Conservation (phyloP, 2,797 vertebrate species). For the Diglossa cyanea region DNA sequence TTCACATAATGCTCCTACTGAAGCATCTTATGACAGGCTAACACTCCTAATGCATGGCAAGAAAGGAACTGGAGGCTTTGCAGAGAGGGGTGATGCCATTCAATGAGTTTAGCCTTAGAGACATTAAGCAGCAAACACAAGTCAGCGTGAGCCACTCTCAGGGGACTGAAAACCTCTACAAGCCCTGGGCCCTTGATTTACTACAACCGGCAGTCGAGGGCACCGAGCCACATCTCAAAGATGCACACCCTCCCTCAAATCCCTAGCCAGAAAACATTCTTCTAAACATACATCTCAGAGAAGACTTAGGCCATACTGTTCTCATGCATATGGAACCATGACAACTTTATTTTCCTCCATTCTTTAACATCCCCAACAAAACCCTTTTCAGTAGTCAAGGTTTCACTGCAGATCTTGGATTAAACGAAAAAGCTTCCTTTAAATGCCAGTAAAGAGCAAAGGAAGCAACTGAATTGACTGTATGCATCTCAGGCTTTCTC, state of each 20-base stretch:
- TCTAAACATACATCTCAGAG: background rate
- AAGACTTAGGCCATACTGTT: background rate
- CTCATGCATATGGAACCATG: background rate
- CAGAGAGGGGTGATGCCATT: background rate
- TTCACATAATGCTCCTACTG: background rate
- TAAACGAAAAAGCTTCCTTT: background rate
- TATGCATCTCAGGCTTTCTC: background rate
- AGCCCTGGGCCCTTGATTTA: background rate
- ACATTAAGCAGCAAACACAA: background rate
- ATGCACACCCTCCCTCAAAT: background rate
- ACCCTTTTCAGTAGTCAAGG: rapidly evolving
- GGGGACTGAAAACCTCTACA: background rate
- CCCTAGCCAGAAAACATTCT: background rate
- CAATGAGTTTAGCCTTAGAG: background rate
- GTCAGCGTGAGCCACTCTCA: background rate
- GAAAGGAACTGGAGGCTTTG: background rate
- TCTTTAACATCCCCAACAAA: background rate
- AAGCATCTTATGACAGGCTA: background rate
- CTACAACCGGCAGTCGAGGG: background rate
- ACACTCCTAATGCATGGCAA: background rate
- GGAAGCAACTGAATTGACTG: background rate
- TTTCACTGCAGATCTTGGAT: background rate
- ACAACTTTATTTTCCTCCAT: background rate
- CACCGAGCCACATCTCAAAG: background rate
- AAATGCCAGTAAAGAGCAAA: background rate